A percentile compares a stretch with the other conserved stretches of the same genome.
These are phyloP conservation scores for Tethya wilhelma DNA, from an alignment of 37 sponge, comb jelly and placozoan species.

Conservation along the genomic window DNA sequence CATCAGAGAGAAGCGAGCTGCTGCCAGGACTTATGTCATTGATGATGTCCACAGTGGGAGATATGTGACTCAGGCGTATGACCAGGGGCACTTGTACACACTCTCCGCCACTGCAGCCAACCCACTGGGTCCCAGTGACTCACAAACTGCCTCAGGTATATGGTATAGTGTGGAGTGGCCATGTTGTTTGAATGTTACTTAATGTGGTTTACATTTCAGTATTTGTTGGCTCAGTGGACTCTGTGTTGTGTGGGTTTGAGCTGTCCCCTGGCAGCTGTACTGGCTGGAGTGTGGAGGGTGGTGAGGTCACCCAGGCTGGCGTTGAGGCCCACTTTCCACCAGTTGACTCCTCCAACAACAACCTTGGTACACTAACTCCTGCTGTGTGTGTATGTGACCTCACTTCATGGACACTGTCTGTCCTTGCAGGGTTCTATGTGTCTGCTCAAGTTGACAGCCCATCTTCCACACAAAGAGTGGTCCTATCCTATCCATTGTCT, in stretches of 20 bases:
- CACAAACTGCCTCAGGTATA: neutral
- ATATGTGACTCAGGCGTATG: constrained; percentile 5
- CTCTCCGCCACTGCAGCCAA: constrained; percentile 5
- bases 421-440: constrained; percentile 1
- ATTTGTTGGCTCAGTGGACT: neutral
- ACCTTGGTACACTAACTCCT: neutral
- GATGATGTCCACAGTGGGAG: neutral
- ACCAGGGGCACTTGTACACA: neutral
- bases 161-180: too few relatives aligned
- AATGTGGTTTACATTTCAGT: too few relatives aligned
- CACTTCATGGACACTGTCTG: too few relatives aligned
- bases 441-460: neutral
- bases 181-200: too few relatives aligned
- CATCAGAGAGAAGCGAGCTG: neutral
- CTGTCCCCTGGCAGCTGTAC: too few relatives aligned
- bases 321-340: too few relatives aligned
- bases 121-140: constrained; percentile 12
- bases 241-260: neutral
- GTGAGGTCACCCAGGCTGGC: too few relatives aligned
- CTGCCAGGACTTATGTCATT: neutral
- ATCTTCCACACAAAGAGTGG: neutral
- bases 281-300: neutral
- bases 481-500: neutral
- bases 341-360: neutral
- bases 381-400: too few relatives aligned